Evolutionary conservation across 1,140 invertebrate species (phyloP), one percentile per base, ranked within the genome.

Genomic region (Rhagoletis pomonella): DNA sequence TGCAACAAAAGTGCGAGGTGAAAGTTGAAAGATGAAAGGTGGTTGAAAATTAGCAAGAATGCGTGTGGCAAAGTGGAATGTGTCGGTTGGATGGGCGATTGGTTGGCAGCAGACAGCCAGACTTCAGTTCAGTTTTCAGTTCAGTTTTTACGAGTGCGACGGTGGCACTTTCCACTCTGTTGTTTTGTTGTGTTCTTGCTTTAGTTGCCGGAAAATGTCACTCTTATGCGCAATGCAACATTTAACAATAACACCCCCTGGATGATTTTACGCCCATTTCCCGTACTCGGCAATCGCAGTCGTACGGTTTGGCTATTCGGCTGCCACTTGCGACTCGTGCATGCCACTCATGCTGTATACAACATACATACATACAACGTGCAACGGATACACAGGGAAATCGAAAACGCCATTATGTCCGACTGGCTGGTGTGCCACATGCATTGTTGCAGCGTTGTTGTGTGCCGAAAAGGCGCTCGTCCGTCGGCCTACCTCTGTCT

Each of bases 341-440:
- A 55, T 55, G 73, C 73, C 17, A 77, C 73, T 55, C 47, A 81
- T 81, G 47, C 5, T 55, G 55, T 12, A 2, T 44, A 6, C 14
- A 44, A 73, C 73, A 17, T n/a, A 81, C 73, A 17, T n/a, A 81
- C 47, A 81, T 29, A 29, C 39, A 77, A 81, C 42, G 3, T 44
- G 12, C 14, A 44, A 73, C 73, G 47, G 73, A 81, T 81, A 81
- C 50, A 81, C 47, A 81, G 73, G 73, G 73, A 81, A 81, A 81
- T 81, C 6, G 73, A 81, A 69, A 81, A 55, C n/a, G 19, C 50
- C 7, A 10, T 0, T 50, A 55, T 2, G n/a, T 58, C 17, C 73
- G 47, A 81, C 47, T 19, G 73, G 47, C 9, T 81, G 73, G n/a
- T 58, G 50, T 55, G 47, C 47, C 47, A 55, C 50, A 55, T 58